phyloP scores from a whole-genome alignment of 2,113 vertebrate genomes.

The Gasterosteus nipponicus region DNA sequence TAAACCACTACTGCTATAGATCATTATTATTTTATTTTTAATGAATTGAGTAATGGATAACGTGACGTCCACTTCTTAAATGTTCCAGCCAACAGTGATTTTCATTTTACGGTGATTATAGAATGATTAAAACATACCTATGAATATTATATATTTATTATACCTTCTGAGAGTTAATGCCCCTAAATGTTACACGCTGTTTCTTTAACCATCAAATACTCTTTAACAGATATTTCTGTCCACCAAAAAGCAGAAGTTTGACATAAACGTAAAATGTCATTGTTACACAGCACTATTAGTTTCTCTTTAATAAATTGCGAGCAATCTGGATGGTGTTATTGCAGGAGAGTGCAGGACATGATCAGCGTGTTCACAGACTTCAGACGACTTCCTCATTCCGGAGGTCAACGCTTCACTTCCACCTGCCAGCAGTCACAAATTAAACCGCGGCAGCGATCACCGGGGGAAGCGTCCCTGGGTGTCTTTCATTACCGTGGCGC shows the following conservation, averaged over 20 bases:
- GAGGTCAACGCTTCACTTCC: constrained; percentile 22
- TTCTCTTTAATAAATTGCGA: constrained; percentile 47
- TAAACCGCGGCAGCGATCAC: constrained; percentile 17
- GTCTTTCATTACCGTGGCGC: constrained; percentile 31
- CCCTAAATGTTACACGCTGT: not conserved
- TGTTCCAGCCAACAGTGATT: not conserved
- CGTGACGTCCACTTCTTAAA: not conserved
- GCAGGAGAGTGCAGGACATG: not conserved
- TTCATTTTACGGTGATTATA: not conserved
- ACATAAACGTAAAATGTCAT: not conserved
- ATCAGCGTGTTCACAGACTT: not conserved
- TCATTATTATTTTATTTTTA: not conserved
- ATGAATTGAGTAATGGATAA: no score
- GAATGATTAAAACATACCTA: not conserved
- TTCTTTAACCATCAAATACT: not conserved
- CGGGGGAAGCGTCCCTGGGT: constrained; percentile 19
- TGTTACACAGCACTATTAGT: constrained; percentile 39
- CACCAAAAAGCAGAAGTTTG: not conserved
- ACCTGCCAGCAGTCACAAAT: constrained; percentile 16
- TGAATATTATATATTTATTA: not conserved
- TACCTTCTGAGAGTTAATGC: not conserved
- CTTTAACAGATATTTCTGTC: not conserved
- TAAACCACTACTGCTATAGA: no score
- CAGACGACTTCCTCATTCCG: constrained; percentile 6
- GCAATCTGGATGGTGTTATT: constrained; percentile 3